A percentile compares a stretch with the other conserved stretches of the same genome.
Conservation (phyloP, 2,888 invertebrate species). For the Noctua janthe region DNA sequence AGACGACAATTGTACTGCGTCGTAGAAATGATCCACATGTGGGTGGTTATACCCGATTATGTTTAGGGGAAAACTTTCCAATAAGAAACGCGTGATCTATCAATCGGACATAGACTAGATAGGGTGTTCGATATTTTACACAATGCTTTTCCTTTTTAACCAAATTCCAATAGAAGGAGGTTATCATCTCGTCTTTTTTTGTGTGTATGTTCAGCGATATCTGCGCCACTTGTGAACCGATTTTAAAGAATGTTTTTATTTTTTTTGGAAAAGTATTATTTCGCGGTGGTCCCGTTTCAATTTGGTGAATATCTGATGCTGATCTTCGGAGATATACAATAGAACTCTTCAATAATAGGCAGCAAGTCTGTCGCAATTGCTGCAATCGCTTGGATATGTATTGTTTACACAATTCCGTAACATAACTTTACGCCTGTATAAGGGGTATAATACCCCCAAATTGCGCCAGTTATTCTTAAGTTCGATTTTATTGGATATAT, state of each 20-base stretch:
- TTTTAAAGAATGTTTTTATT: not conserved
- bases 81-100: conserved; percentile 52
- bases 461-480: too few species aligned
- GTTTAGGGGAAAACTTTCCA: conserved; percentile 71
- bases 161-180: not conserved
- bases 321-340: not conserved
- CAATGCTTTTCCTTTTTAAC: conserved; percentile 1
- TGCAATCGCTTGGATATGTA: too few species aligned
- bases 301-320: not conserved
- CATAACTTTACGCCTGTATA: too few species aligned
- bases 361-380: too few species aligned
- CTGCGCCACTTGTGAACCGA: not conserved
- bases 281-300: not conserved
- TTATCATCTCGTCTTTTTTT: not conserved
- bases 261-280: not conserved
- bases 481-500: too few species aligned
- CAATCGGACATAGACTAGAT: conserved; percentile 30
- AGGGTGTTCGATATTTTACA: not conserved
- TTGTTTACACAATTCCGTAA: too few species aligned
- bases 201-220: not conserved
- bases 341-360: too few species aligned
- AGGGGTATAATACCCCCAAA: too few species aligned
- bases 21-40: conserved; percentile 80
- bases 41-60: conserved; percentile 78
- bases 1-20: conserved; percentile 85